Conservation (phyloP, 2,113 vertebrate species). For the Jacana jacana region DNA sequence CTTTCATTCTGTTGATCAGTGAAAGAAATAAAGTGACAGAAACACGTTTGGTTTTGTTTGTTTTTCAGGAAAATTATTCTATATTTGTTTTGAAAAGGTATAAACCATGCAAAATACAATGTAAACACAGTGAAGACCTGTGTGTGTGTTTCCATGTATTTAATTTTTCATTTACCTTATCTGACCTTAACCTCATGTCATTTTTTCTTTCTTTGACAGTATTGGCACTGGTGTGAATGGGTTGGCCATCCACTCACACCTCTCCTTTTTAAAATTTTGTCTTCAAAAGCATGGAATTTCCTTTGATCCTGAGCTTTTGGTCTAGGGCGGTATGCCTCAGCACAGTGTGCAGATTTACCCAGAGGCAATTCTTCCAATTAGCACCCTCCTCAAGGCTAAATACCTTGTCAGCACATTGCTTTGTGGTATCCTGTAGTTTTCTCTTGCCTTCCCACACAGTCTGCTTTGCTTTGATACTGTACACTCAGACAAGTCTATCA, state of each 20-base stretch:
- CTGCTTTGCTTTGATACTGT: not conserved
- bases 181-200: not conserved
- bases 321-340: not conserved
- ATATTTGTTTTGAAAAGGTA: not conserved
- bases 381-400: not conserved
- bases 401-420: not conserved
- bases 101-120: not conserved
- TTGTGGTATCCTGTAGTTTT: not conserved
- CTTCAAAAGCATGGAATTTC: not conserved
- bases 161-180: not conserved
- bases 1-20: not conserved
- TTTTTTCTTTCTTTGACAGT: not conserved
- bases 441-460: not conserved
- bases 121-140: not conserved
- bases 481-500: not conserved
- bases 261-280: not conserved
- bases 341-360: not conserved
- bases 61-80: not conserved
- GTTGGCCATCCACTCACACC: not conserved
- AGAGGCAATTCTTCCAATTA: not conserved
- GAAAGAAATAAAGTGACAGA: not conserved
- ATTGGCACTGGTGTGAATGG: not conserved
- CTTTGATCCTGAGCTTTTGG: not conserved
- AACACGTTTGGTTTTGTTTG: not conserved
- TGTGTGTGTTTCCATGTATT: not conserved